Evolutionary conservation across 1,140 invertebrate species (phyloP), one percentile per base, ranked within the genome.

Genomic region (Trichoplusia ni): DNA sequence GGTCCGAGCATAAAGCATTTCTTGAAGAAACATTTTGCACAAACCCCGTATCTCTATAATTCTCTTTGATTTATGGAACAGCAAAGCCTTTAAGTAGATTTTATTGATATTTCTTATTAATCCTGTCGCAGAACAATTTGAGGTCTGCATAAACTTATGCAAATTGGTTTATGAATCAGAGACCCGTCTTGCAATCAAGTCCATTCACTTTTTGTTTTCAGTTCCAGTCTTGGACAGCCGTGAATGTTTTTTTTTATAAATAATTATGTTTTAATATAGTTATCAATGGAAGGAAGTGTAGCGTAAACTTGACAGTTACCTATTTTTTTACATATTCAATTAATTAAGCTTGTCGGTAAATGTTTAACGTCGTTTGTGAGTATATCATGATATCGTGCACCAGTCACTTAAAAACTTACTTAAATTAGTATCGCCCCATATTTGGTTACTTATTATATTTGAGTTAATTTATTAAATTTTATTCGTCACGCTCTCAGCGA

Each of bases 241-340:
- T 58, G 38, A 19, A 21, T 5, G 19, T 8, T 13, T 31, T 33
- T 13, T 56, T 29, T 5, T 54, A 21, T 21, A 21, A 42, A 42
- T 54, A 54, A 58, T 19, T 40, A 18, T 29, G 4, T 27, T 40
- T 59, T 51, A 62, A 62, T 40, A 51, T 40, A 67, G 64, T 38
- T 27, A 67, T 67, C 64, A 67, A 38, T 54, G 29, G 18, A 27
- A 44, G 47, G 54, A 60, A 67, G 38, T 59, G 25, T 23, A n/a
- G 27, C 27, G 29, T 37, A 46, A 18, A 19, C 27, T 21, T 58
- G 54, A 58, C 54, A 58, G 38, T n/a, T 58, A 58, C 38, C 53
- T 58, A 37, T 29, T 58, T 58, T 58, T 58, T 44, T 33, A 58
- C 27, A 31, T 42, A 21, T 44, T 44, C 14, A 44, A 58, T 58